Evolutionary conservation across 2,113 vertebrate species (phyloP), one percentile per base, ranked within the genome.

Genomic region (Canis aureus): DNA sequence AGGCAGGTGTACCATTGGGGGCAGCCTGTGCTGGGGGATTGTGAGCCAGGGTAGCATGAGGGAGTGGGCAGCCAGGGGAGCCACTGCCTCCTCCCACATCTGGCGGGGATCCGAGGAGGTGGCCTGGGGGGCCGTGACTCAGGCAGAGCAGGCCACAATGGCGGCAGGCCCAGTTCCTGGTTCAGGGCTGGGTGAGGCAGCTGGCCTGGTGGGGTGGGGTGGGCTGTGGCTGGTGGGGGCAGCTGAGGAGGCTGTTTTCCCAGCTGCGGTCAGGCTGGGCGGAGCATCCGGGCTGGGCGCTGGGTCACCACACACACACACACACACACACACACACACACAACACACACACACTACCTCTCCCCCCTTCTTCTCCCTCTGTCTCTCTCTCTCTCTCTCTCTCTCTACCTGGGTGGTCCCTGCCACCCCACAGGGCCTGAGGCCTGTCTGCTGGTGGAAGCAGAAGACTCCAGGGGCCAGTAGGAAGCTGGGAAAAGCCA

Each of bases 241-340:
- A 59, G 92, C 22, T 11, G 51, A 69, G n/a, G 64, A 97, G 83
- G 92, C 89, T 89, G 85, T 96, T 97, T 97, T 97, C 96, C 94
- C 51, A 59, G 79, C 82, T 97, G 93, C 35, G 79, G 82, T 89
- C 64, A 43, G 88, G 96, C 89, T 91, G 0, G 32, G 97, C 2
- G 13, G 96, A 97, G 95, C 97, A 79, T 93, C 0, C 0, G 94
- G 96, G 82, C 91, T 0, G 1, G 86, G 93, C 15, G 0, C 32
- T 20, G 22, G 76, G 76, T 93, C 86, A 86, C 59, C 43, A 11
- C 43, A 1, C 27, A 27, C 35, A 12, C 4, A 1, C 27, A 62
- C 62, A 7, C 74, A 8, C 22, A 51, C 84, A 7, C 74, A 8
- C 22, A 51, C 84, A 22, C 71, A 59, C 57, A 25, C 5, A 1